A percentile compares a stretch with the other conserved stretches of the same genome.
Conservation (phyloP, 2,797 vertebrate genomes). For the Mus spretus region DNA sequence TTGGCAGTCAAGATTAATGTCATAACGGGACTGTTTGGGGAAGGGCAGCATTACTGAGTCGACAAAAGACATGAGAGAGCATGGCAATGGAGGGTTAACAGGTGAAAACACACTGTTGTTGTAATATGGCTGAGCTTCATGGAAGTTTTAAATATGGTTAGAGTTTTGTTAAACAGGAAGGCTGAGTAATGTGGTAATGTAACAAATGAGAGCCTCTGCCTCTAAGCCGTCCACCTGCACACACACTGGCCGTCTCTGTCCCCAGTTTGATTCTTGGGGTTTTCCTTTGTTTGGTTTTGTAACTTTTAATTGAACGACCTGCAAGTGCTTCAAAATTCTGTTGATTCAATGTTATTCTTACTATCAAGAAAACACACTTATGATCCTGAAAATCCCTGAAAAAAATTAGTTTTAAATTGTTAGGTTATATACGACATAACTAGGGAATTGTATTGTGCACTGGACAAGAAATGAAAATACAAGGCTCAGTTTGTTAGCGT, state of each 20-base stretch:
- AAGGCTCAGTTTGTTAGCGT: background rate
- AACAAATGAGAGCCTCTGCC: background rate
- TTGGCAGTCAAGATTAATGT: background rate
- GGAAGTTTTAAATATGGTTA: background rate
- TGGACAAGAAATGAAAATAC: constrained; percentile 17
- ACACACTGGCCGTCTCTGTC: background rate
- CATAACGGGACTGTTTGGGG: background rate
- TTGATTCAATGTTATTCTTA: constrained; percentile 44
- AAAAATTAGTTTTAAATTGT: constrained; percentile 48
- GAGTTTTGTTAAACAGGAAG: background rate
- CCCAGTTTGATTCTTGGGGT: background rate
- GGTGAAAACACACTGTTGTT: background rate
- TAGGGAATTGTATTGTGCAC: background rate
- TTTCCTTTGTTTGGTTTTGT: constrained; percentile 2
- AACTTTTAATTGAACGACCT: constrained; percentile 18
- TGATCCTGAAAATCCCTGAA: constrained; percentile 62
- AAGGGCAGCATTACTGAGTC: background rate
- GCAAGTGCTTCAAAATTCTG: background rate
- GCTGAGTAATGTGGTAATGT: background rate
- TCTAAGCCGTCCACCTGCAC: background rate
- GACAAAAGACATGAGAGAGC: background rate
- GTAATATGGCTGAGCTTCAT: background rate
- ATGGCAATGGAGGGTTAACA: background rate
- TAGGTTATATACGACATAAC: constrained; percentile 5
- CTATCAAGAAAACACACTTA: constrained; percentile 32